Evolutionary conservation across 2,888 invertebrate species (phyloP).

Genomic region (Callosobruchus maculatus): DNA sequence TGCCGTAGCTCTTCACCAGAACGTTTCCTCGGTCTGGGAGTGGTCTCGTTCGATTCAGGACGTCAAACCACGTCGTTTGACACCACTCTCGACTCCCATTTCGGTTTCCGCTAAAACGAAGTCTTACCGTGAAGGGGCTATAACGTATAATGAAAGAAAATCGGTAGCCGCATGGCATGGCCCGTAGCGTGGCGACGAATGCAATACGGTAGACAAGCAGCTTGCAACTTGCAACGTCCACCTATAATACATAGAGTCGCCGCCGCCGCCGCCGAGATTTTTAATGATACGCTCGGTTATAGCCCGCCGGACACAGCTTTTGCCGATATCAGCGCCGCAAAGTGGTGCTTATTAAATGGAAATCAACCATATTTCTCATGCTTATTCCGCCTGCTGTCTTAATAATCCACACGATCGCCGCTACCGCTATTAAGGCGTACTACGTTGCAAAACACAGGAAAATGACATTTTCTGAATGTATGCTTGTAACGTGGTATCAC

Average conservation of each 20-base stretch:
- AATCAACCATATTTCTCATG: conserved; percentile 9
- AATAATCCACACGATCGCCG: neutral
- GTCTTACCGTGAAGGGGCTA: too few relatives aligned
- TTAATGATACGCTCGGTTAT: neutral
- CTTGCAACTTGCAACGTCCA: neutral
- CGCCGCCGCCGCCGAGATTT: too few relatives aligned
- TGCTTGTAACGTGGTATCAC: too few relatives aligned
- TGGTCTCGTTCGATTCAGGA: too few relatives aligned
- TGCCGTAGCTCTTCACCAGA: too few relatives aligned
- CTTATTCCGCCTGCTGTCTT: neutral
- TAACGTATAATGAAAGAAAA: neutral
- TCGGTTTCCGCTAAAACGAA: too few relatives aligned
- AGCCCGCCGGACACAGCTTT: neutral
- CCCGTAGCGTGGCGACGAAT: neutral
- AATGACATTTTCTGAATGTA: too few relatives aligned
- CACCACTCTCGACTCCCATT: too few relatives aligned
- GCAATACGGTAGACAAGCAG: neutral
- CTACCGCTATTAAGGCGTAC: neutral
- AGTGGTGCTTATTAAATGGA: neutral
- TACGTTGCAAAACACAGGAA: too few relatives aligned
- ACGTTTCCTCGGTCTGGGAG: too few relatives aligned
- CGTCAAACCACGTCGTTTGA: too few relatives aligned
- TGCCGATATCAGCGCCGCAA: neutral
- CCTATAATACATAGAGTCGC: neutral
- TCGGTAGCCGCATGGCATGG: neutral